Percentiles rank a stretch among this genome's conserved stretches.
Evolutionary conservation across 2,888 invertebrate genomes (phyloP).

Genomic region (Ephialtes manifestator): DNA sequence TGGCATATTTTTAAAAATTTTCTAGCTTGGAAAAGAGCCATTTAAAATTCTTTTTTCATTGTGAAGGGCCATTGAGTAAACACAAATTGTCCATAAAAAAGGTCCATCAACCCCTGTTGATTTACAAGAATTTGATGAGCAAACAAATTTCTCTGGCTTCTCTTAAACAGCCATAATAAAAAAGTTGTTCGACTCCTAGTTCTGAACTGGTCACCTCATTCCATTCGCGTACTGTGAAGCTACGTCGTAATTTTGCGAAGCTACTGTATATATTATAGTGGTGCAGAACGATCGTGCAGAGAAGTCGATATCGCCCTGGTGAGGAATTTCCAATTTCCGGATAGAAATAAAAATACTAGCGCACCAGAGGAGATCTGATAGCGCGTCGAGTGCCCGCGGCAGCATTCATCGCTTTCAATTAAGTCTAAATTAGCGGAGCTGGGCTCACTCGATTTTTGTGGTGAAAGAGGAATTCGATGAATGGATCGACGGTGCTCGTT

Average conservation of each 20-base stretch:
- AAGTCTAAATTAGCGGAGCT: constrained; percentile 75
- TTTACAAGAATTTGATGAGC: neutral
- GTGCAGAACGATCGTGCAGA: constrained; percentile 27
- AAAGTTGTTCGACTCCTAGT: neutral
- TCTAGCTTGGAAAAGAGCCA: too few relatives aligned
- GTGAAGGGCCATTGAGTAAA: constrained; percentile 49
- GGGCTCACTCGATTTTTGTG: constrained; percentile 53
- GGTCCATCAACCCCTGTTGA: constrained; percentile 67
- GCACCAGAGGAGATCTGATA: constrained; percentile 30
- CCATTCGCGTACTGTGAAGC: neutral
- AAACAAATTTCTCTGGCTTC: neutral
- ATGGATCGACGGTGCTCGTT: constrained; percentile 40
- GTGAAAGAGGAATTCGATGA: constrained; percentile 52
- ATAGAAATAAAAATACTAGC: constrained; percentile 8
- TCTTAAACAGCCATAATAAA: neutral
- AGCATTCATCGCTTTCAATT: constrained; percentile 76
- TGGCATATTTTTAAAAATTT: too few relatives aligned
- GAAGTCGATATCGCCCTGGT: constrained; percentile 28
- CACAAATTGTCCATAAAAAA: constrained; percentile 71
- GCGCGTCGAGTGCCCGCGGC: constrained; percentile 22
- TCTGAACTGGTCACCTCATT: neutral
- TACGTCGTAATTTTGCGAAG: neutral
- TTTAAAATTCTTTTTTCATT: too few relatives aligned
- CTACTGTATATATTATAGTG: neutral
- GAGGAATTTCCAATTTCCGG: constrained; percentile 56